Evolutionary conservation across 2,113 vertebrate species (phyloP).

Genomic region (Budorcas taxicolor): DNA sequence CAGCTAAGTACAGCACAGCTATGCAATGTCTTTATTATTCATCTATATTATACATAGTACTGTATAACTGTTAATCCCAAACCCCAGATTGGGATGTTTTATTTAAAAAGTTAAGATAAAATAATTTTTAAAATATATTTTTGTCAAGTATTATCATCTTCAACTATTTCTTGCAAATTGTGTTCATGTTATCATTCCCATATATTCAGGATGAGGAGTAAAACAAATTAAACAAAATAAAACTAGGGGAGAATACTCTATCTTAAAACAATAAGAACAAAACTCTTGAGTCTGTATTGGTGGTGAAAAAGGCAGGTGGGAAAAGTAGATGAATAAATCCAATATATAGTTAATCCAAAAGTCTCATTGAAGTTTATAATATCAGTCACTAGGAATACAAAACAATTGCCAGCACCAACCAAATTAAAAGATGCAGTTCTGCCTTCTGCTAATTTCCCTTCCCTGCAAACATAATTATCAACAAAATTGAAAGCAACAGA

Average conservation of each 20-base stretch:
- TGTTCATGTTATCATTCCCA: neutral
- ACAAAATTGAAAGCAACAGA: neutral
- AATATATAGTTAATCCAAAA: constrained; percentile 14
- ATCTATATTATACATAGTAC: neutral
- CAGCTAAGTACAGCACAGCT: neutral
- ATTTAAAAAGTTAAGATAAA: neutral
- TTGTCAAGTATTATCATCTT: neutral
- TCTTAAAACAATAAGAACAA: neutral
- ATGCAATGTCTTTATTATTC: neutral
- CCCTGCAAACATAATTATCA: neutral
- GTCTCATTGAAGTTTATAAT: neutral
- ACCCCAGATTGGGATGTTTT: neutral
- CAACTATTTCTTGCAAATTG: neutral
- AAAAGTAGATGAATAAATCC: neutral
- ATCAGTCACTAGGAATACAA: neutral
- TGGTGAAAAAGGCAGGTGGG: neutral
- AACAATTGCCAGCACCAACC: neutral
- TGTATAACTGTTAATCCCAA: neutral
- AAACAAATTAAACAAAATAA: neutral
- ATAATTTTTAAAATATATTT: neutral
- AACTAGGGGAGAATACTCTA: neutral
- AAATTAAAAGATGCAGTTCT: constrained; percentile 1
- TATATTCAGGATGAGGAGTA: neutral
- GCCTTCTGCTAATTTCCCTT: neutral
- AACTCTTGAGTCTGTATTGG: neutral